These are phyloP conservation scores for Upupa epops DNA, from an alignment of 2,113 vertebrate species.

Conservation along the genomic window DNA sequence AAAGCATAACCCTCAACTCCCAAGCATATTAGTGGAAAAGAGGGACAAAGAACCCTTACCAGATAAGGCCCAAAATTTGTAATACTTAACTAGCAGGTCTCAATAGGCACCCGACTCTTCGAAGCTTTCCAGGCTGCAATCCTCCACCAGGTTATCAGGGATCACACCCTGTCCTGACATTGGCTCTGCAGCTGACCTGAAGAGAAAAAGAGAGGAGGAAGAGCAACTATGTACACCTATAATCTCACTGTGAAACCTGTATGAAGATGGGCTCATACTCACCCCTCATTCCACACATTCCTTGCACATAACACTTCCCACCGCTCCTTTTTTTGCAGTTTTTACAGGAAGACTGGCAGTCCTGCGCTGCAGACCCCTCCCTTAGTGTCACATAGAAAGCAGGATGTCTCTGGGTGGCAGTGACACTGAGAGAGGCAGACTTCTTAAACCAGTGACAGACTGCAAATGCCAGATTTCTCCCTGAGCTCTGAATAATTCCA, in stretches of 20 bases:
- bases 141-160: not conserved
- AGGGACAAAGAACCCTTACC: not conserved
- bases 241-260: not conserved
- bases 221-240: not conserved
- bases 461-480: conserved; percentile 61
- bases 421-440: conserved; percentile 5
- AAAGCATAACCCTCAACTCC: not conserved
- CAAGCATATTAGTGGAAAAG: not conserved
- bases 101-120: not conserved
- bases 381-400: not conserved
- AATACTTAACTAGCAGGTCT: not conserved
- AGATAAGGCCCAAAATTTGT: not conserved
- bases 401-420: conserved; percentile 26
- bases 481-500: conserved; percentile 66
- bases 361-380: not conserved
- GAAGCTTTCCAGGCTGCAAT: not conserved
- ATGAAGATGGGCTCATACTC: not conserved
- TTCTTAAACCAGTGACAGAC: conserved; percentile 52
- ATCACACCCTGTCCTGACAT: not conserved
- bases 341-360: not conserved
- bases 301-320: not conserved
- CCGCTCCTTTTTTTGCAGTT: not conserved
- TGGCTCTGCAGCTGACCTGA: not conserved
- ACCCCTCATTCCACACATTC: conserved; percentile 20
- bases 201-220: not conserved